Percentiles rank a stretch among this genome's conserved stretches.
These are phyloP conservation scores for Hippocampus abdominalis DNA, from an alignment of 2,113 vertebrate genomes.

Conservation along the genomic window DNA sequence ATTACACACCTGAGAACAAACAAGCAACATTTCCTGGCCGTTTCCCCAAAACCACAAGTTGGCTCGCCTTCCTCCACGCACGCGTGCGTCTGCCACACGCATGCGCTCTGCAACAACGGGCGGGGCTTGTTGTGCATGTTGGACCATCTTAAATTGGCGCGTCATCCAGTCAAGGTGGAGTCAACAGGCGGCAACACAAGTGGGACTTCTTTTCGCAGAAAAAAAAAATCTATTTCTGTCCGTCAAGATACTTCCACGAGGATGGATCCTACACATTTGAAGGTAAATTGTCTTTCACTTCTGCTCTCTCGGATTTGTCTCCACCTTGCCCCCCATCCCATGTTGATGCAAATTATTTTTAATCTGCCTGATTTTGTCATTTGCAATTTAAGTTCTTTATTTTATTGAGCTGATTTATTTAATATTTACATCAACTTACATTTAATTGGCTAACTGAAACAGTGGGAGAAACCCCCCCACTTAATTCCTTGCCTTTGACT, in stretches of 20 bases:
- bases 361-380: not conserved
- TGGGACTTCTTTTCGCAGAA: not conserved
- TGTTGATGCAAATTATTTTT: not conserved
- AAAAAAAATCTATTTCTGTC: not conserved
- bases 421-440: not conserved
- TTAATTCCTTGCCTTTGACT: not conserved
- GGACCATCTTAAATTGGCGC: not conserved
- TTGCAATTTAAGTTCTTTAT: not conserved
- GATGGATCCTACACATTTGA: not conserved
- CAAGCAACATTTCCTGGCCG: not conserved
- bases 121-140: not conserved
- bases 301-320: not conserved
- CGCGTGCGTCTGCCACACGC: not conserved
- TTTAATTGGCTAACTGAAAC: not conserved
- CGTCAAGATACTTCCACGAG: not conserved
- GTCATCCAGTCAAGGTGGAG: conserved; percentile 1
- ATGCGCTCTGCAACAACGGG: not conserved
- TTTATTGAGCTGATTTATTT: not conserved
- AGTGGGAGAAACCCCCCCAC: not conserved
- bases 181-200: not conserved
- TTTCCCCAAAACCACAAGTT: not conserved
- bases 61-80: not conserved
- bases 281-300: not conserved
- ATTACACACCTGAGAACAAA: not conserved
- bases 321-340: not conserved